Percentiles rank a stretch among this genome's conserved stretches.
Conservation (phyloP, 1,140 invertebrate genomes). For the Calycopis cecrops region DNA sequence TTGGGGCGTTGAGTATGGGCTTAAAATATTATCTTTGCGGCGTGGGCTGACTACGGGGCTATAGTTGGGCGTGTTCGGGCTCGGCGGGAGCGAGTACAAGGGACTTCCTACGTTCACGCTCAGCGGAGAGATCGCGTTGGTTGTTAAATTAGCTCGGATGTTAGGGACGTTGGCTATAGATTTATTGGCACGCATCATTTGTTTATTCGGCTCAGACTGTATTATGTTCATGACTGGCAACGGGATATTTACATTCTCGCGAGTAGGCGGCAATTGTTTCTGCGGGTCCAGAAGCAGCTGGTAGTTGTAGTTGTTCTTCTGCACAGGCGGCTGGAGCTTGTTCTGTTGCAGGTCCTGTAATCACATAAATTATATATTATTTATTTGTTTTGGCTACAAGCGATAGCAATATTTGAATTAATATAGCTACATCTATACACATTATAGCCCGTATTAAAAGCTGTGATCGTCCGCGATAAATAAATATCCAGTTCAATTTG, state of each 20-base stretch:
- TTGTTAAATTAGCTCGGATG: conserved; percentile 29
- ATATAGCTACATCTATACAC: too few relatives aligned
- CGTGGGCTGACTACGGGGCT: conserved; percentile 54
- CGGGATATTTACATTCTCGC: conserved; percentile 37
- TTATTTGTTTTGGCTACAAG: too few relatives aligned
- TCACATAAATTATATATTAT: background rate
- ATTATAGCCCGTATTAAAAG: too few relatives aligned
- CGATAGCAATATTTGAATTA: too few relatives aligned
- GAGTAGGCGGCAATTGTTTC: conserved; percentile 19
- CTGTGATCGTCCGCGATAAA: too few relatives aligned
- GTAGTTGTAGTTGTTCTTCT: conserved; percentile 33
- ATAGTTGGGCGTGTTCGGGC: conserved; percentile 48
- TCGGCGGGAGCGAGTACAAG: conserved; percentile 56
- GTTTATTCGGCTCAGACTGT: conserved; percentile 36
- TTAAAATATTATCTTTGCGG: conserved; percentile 49
- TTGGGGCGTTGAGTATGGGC: conserved; percentile 57
- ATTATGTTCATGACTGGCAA: conserved; percentile 55
- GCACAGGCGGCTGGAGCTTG: conserved; percentile 28
- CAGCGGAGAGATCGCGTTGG: conserved; percentile 50
- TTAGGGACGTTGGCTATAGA: conserved; percentile 23
- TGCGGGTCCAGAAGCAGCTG: conserved; percentile 37
- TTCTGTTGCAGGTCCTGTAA: conserved; percentile 36
- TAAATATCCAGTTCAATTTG: too few relatives aligned
- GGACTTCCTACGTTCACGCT: conserved; percentile 52
- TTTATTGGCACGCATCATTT: conserved; percentile 35